phyloP scores from a whole-genome alignment of 1,140 invertebrate genomes.

The Drosophila biarmipes region DNA sequence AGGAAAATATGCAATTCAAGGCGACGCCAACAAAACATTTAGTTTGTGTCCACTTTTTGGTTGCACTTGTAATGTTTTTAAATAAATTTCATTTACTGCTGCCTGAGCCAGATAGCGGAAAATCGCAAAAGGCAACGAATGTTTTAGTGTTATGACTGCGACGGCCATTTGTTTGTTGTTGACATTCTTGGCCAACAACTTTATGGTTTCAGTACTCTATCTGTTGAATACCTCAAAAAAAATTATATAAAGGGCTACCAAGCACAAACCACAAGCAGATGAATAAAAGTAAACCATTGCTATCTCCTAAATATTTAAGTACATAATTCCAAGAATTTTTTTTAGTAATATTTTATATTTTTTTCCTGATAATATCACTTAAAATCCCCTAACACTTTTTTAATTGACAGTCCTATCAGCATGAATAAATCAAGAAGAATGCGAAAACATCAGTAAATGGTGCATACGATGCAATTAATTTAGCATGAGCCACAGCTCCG shows the following conservation, averaged over 20 bases:
- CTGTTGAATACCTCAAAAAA: background rate
- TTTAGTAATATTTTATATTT: background rate
- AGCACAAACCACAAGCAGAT: slow-evolving; percentile 1
- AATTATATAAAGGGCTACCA: no score
- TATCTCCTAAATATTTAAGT: slow-evolving; percentile 1
- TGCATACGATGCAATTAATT: slow-evolving; percentile 41
- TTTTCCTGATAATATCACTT: background rate
- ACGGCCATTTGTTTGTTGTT: slow-evolving; percentile 23
- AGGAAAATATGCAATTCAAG: background rate
- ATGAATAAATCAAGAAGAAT: slow-evolving; percentile 24
- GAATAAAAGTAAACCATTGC: background rate
- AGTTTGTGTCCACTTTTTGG: slow-evolving; percentile 2
- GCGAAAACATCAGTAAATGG: slow-evolving; percentile 14
- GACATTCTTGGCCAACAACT: slow-evolving; percentile 27
- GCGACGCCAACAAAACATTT: background rate
- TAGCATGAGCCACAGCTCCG: slow-evolving; percentile 20
- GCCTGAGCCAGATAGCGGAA: slow-evolving; percentile 20
- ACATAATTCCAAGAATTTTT: background rate
- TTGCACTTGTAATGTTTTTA: slow-evolving; percentile 23
- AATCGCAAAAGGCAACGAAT: slow-evolving; percentile 11
- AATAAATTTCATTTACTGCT: slow-evolving; percentile 35
- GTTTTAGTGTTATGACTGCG: slow-evolving; percentile 40
- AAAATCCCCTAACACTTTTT: slow-evolving; percentile 2
- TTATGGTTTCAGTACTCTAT: slow-evolving; percentile 16
- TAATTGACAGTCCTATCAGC: background rate